Conservation (phyloP, 2,888 invertebrate species). For the Barypeithes pellucidus region DNA sequence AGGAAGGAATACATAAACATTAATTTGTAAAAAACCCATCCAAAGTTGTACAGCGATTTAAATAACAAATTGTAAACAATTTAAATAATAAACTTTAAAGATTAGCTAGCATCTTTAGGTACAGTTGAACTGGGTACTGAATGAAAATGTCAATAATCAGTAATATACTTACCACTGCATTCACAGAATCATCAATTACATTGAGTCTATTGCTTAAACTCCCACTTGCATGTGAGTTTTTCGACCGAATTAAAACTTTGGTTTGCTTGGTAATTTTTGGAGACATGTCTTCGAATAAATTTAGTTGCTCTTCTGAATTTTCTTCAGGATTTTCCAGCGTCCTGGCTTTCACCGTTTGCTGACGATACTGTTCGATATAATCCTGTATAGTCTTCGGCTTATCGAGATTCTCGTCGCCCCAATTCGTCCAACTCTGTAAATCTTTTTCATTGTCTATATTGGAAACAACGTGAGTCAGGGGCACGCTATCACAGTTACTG, state of each 20-base stretch:
- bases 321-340: slow-evolving; percentile 61
- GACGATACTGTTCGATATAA: slow-evolving; percentile 78
- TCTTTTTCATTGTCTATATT: slow-evolving; percentile 59
- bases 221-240: slow-evolving; percentile 60
- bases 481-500: slow-evolving; percentile 73
- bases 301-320: slow-evolving; percentile 69
- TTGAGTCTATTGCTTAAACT: slow-evolving; percentile 60
- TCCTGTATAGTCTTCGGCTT: slow-evolving; percentile 74
- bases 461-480: slow-evolving; percentile 73
- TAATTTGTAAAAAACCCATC: no score
- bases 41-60: no score
- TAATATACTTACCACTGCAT: slow-evolving; percentile 58
- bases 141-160: background rate
- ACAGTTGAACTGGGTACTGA: no score
- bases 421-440: slow-evolving; percentile 75
- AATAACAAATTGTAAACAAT: no score
- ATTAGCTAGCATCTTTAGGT: no score
- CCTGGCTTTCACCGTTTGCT: slow-evolving; percentile 69
- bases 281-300: slow-evolving; percentile 78
- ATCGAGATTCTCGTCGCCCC: slow-evolving; percentile 74
- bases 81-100: no score
- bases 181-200: slow-evolving; percentile 58
- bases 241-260: slow-evolving; percentile 73
- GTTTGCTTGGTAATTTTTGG: slow-evolving; percentile 76
- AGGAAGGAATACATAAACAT: no score